Conservation (phyloP, 2,888 invertebrate species). For the Lasioglossum pauxillum region DNA sequence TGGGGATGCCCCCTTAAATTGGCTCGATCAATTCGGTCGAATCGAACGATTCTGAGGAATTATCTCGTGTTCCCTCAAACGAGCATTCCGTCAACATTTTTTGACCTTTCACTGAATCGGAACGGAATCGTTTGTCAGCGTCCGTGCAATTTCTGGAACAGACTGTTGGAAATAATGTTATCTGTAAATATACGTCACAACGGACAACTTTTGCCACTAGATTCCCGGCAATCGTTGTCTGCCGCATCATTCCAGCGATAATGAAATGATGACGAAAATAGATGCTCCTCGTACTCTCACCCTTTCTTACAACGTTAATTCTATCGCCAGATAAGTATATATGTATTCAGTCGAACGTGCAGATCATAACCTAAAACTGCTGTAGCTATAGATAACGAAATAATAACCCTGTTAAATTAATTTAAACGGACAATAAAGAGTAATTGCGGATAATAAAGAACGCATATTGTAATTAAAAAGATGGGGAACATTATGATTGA, state of each 20-base stretch:
- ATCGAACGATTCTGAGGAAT: not conserved
- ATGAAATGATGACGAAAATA: conserved; percentile 40
- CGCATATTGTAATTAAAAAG: conserved; percentile 2
- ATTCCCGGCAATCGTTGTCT: conserved; percentile 23
- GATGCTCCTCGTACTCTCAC: not conserved
- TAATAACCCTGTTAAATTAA: not conserved
- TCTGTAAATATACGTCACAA: conserved; percentile 14
- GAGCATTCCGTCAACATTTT: conserved; percentile 18
- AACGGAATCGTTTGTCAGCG: not conserved
- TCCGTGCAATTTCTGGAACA: conserved; percentile 12
- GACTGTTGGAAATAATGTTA: conserved; percentile 33
- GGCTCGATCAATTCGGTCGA: not conserved
- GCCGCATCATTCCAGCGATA: conserved; percentile 32
- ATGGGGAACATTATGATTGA: not conserved
- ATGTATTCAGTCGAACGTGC: not conserved
- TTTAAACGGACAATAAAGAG: not conserved
- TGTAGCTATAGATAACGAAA: not conserved
- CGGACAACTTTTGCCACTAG: not conserved
- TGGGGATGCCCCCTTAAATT: not conserved
- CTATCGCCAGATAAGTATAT: not conserved
- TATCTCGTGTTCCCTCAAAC: conserved; percentile 1
- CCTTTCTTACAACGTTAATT: conserved; percentile 23
- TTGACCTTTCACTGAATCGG: conserved; percentile 16
- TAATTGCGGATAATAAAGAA: not conserved
- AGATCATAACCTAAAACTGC: not conserved